Evolutionary conservation across 1,140 invertebrate species (phyloP).

Genomic region (Macrobrachium nipponense): DNA sequence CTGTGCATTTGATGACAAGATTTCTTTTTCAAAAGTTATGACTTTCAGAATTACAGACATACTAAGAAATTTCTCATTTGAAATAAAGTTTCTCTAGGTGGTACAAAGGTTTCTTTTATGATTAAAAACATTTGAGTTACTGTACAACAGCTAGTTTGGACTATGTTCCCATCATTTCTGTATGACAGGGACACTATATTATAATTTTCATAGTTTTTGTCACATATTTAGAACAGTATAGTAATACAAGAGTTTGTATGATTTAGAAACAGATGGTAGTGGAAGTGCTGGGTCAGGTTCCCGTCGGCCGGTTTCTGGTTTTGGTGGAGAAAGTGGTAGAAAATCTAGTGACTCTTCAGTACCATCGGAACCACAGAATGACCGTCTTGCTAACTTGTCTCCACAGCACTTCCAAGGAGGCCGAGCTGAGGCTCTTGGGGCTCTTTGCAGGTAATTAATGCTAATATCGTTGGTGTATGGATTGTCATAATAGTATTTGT

Average conservation of each 20-base stretch:
- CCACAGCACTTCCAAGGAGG: slow-evolving; percentile 76
- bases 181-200: background rate
- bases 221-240: too few species aligned
- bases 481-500: background rate
- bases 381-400: slow-evolving; percentile 64
- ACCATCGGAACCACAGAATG: slow-evolving; percentile 41
- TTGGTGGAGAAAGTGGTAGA: slow-evolving; percentile 35
- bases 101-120: too few species aligned
- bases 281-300: slow-evolving; percentile 14
- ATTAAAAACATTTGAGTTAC: too few species aligned
- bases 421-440: slow-evolving; percentile 93
- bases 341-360: slow-evolving; percentile 49
- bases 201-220: too few species aligned
- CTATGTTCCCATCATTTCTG: background rate
- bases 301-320: slow-evolving; percentile 58
- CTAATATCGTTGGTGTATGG: background rate
- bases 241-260: too few species aligned
- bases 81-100: too few species aligned
- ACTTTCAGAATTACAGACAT: too few species aligned
- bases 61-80: too few species aligned
- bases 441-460: slow-evolving; percentile 71
- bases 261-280: slow-evolving; percentile 33
- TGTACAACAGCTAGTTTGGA: too few species aligned
- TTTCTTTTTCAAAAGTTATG: too few species aligned
- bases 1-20: background rate